Evolutionary conservation across 1,140 invertebrate species (phyloP), one percentile per base, ranked within the genome.

Genomic region (Zeugodacus cucurbitae): DNA sequence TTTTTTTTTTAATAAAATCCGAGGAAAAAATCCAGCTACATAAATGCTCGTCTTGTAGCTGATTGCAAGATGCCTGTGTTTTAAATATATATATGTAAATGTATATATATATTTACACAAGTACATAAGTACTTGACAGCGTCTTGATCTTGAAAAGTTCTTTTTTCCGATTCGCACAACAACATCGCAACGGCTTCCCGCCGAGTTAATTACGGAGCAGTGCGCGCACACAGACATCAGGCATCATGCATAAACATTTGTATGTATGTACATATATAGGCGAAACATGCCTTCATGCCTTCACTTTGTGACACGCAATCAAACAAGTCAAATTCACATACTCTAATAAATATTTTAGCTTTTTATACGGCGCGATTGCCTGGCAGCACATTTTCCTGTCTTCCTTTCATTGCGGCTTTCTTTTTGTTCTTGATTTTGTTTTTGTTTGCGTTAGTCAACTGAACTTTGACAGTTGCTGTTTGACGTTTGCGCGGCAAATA

Each of bases 401-500:
- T 37, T 74, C 17, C 22, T 37, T 70, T 34, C 32, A 29, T 4
- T 2, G 14, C 3, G 14, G 48, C 4, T n/a, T n/a, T n/a, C 7
- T 62, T 37, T 70, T 70, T 70, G 22, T 32, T 26, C n/a, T 14
- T 70, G 20, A n/a, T 67, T 6, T 32, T 7, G 26, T 29, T 34
- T 67, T 34, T 70, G 64, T 70, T 70, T 70, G 3, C 44, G n/a
- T 11, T 82, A 82, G 74, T 82, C n/a, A 14, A 54, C 41, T 54
- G 74, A 82, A 82, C 74, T 82, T 54, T 82, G 74, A 48, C 41
- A 82, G 41, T 82, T 82, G 74, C 8, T 78, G 22, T 41, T 82
- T 48, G 22, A 59, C 41, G 37, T 82, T 82, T 82, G 41, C 74
- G 74, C 74, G 74, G 41, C 22, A 82, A 82, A 82, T 48, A 82